A percentile compares a stretch with the other conserved stretches of the same genome.
phyloP scores from a whole-genome alignment of 2,113 vertebrate species.

The Uropsilus gracilis region DNA sequence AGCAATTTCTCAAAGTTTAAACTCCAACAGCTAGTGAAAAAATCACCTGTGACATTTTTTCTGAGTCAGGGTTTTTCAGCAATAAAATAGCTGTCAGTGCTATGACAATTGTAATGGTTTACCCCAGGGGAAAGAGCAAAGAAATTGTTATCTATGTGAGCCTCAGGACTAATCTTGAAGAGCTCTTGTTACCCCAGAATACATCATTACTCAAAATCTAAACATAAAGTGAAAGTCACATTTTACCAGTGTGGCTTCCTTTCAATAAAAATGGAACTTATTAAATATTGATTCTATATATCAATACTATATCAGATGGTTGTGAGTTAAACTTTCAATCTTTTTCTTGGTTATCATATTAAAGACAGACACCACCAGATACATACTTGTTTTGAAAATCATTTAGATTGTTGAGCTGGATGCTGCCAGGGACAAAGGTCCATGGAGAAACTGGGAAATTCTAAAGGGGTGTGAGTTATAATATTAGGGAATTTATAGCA shows the following conservation, averaged over 20 bases:
- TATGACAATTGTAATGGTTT: constrained; percentile 10
- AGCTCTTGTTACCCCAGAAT: not conserved
- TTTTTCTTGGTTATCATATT: not conserved
- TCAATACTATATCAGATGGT: not conserved
- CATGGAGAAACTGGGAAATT: not conserved
- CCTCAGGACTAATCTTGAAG: not conserved
- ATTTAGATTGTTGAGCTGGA: not conserved
- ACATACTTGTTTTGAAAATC: not conserved
- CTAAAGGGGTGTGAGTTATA: not conserved
- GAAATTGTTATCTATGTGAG: not conserved
- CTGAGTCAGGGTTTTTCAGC: constrained; percentile 3
- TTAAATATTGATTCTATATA: not conserved
- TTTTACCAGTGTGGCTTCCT: not conserved
- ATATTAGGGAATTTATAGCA: not conserved
- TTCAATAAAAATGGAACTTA: not conserved
- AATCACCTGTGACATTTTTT: not conserved
- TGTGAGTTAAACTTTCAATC: not conserved
- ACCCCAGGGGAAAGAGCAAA: not conserved
- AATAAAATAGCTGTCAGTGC: constrained; percentile 42
- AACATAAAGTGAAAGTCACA: not conserved
- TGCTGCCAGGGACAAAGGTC: not conserved
- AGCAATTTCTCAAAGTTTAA: constrained; percentile 9
- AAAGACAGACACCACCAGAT: not conserved
- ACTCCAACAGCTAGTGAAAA: not conserved
- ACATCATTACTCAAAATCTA: not conserved